Evolutionary conservation across 2,797 vertebrate genomes (phyloP), one percentile per base, ranked within the genome.

Genomic region (Gymnothorax javanicus): DNA sequence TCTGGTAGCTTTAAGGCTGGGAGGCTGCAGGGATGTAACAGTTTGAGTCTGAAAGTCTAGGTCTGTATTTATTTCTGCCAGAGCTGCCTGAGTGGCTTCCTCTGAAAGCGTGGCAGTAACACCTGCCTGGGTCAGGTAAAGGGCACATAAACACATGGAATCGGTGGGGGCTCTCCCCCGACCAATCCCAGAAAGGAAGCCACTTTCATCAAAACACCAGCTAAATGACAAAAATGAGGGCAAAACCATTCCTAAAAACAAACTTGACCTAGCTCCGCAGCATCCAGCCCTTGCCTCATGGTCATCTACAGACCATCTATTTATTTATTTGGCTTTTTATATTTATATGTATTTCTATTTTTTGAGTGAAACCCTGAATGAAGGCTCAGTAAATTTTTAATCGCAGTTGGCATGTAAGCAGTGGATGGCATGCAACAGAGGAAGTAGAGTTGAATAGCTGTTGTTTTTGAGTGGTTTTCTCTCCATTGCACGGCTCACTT

Each of bases 281-380:
- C 54, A 75, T 83, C 23, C 79, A 89, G 84, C 82, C 82, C 84
- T 88, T 89, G 58, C 67, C 27, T 86, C 0, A 60, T 87, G 86
- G 25, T 73, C 73, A 77, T 77, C 73, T 77, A 27, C 73, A 77
- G 33, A 77, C 43, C 11, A 7, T 77, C 52, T 52, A 77, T 77
- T 77, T 75, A 75, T 75, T 75, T 75, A 69, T 69, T 25, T 75
- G 15, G 8, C 77, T 60, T 85, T 60, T 13, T 60, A 88, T 86
- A 85, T 87, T 89, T 87, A 87, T 91, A 88, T 91, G 86, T 23
- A 87, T 56, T 79, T 85, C 86, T 88, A 87, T 90, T 89, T 84
- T 88, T 82, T 64, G 69, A 83, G 54, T 82, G 75, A 85, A 84
- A 86, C 57, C 82, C 15, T 59, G 81, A 71, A 62, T 87, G 85